A percentile compares a stretch with the other conserved stretches of the same genome.
These are phyloP conservation scores for Abramis brama DNA, from an alignment of 2,113 vertebrate genomes.

Conservation along the genomic window DNA sequence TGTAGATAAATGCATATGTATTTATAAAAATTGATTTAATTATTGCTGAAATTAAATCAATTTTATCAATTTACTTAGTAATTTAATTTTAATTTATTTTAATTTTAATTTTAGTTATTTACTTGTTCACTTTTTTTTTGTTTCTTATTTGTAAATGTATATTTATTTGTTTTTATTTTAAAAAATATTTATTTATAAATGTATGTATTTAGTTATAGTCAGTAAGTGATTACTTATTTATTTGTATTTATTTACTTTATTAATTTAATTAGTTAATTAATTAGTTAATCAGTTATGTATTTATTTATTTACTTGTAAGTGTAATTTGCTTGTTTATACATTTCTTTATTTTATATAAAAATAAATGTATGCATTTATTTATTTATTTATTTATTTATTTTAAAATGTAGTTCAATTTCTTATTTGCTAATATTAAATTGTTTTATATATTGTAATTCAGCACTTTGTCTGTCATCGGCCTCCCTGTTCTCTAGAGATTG, in stretches of 20 bases:
- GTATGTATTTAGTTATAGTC: not conserved
- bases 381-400: not conserved
- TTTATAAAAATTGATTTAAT: not conserved
- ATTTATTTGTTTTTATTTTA: not conserved
- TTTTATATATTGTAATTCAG: not conserved
- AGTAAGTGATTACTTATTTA: not conserved
- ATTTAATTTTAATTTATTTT: not conserved
- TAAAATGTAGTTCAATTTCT: not conserved
- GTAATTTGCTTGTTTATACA: not conserved
- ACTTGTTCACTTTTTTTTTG: not conserved
- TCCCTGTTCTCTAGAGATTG: not conserved
- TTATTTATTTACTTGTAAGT: not conserved
- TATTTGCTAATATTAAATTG: no score
- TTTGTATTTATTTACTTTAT: not conserved
- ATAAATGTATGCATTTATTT: not conserved
- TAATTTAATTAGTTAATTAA: not conserved
- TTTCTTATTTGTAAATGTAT: not conserved
- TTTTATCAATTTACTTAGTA: not conserved
- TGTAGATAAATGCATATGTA: not conserved
- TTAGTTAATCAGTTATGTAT: not conserved
- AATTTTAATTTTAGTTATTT: not conserved
- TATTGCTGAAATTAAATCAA: not conserved
- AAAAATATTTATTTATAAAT: not conserved
- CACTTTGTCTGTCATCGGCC: not conserved
- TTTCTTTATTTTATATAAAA: not conserved